These are phyloP conservation scores for Syngnathus scovelli DNA, from an alignment of 2,113 vertebrate genomes.

Conservation along the genomic window DNA sequence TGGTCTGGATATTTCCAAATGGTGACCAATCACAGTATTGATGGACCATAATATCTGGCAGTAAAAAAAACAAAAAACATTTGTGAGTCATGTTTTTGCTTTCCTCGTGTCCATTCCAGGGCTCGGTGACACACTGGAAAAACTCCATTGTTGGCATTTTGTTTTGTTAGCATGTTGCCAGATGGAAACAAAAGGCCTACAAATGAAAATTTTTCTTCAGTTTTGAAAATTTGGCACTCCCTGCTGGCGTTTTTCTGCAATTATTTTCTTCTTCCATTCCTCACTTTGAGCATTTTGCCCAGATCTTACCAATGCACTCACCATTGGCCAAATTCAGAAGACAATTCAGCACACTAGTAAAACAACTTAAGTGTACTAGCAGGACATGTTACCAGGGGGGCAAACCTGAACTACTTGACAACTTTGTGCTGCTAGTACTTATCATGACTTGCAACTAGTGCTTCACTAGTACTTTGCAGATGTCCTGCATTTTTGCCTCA, in stretches of 20 bases:
- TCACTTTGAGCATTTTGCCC: background rate
- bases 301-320: background rate
- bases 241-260: constrained; percentile 6
- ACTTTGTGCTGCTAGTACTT: too few species aligned
- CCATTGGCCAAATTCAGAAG: background rate
- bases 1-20: constrained; percentile 1
- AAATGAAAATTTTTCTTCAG: background rate
- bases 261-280: background rate
- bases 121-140: background rate
- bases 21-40: background rate
- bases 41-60: background rate
- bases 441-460: too few species aligned
- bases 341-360: too few species aligned
- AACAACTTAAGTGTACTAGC: too few species aligned
- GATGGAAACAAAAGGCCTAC: background rate
- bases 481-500: too few species aligned
- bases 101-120: background rate
- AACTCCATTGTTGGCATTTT: background rate
- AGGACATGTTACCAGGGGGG: too few species aligned
- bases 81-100: background rate
- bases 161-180: too few species aligned
- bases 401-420: too few species aligned
- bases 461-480: too few species aligned
- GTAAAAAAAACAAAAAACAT: background rate
- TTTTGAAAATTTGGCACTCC: constrained; percentile 13